Percentiles rank a stretch among this genome's conserved stretches.
phyloP scores from a whole-genome alignment of 2,888 invertebrate genomes.

The Philaethria dido region DNA sequence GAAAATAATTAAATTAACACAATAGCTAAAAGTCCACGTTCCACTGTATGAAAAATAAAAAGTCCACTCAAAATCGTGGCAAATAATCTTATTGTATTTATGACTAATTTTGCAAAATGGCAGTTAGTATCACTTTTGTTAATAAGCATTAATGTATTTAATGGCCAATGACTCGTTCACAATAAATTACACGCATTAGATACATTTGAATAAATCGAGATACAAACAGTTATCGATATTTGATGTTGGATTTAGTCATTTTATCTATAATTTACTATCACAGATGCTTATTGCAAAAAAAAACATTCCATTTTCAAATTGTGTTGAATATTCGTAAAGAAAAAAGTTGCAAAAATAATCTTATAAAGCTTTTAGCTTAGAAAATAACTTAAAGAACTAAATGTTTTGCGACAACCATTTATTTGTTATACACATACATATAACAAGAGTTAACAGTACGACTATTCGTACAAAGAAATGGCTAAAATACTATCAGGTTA shows the following conservation, averaged over 20 bases:
- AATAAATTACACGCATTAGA: conserved; percentile 42
- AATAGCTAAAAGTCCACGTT: conserved; percentile 20
- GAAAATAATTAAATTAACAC: conserved; percentile 13
- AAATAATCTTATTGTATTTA: conserved; percentile 32
- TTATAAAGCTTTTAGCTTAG: conserved; percentile 57
- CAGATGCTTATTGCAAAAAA: conserved; percentile 74
- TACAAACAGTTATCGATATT: conserved; percentile 36
- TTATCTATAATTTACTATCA: conserved; percentile 67
- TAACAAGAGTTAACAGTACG: conserved; percentile 24
- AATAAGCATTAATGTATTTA: conserved; percentile 42
- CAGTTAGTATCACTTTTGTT: conserved; percentile 70
- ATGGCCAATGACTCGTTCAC: conserved; percentile 35
- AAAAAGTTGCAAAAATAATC: conserved; percentile 36
- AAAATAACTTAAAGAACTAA: conserved; percentile 53
- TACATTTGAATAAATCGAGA: conserved; percentile 33
- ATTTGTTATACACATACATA: conserved; percentile 21
- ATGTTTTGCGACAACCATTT: conserved; percentile 60
- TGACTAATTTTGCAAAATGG: conserved; percentile 61
- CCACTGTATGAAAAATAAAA: conserved; percentile 21
- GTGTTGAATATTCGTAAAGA: conserved; percentile 22
- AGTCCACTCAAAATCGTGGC: conserved; percentile 16
- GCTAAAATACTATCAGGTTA: conserved; percentile 34
- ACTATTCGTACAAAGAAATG: conserved; percentile 25
- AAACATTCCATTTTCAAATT: conserved; percentile 37
- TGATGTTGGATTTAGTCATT: conserved; percentile 51